phyloP scores from a whole-genome alignment of 2,113 vertebrate species.

The Tylochromis polylepis region DNA sequence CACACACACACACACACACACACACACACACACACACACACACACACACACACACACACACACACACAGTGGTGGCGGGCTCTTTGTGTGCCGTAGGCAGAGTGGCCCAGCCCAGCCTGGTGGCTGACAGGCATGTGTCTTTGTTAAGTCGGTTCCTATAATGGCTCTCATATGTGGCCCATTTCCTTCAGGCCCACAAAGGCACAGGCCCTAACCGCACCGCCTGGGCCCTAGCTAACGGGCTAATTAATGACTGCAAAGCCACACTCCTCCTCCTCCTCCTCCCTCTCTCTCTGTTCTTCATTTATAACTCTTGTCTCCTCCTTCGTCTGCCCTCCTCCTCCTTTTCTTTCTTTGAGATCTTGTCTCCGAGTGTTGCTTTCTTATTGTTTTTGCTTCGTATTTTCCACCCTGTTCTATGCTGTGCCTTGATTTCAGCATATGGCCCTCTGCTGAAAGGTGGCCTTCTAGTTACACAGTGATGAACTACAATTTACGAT shows the following conservation, averaged over 20 bases:
- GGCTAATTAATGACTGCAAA: conserved; percentile 85
- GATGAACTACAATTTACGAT: neutral
- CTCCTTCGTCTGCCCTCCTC: conserved; percentile 11
- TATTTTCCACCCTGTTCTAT: neutral
- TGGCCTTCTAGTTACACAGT: neutral
- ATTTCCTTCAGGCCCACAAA: conserved; percentile 81
- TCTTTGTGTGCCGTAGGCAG: conserved; percentile 59
- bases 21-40: neutral
- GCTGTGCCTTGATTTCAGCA: neutral
- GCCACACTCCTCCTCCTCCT: conserved; percentile 58
- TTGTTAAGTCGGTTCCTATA: conserved; percentile 85
- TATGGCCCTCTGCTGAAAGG: neutral
- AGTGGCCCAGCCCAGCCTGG: conserved; percentile 75
- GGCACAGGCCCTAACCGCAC: conserved; percentile 72
- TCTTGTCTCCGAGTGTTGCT: neutral
- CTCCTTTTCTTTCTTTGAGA: neutral
- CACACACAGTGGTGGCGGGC: conserved; percentile 55
- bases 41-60: neutral
- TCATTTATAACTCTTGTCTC: conserved; percentile 56
- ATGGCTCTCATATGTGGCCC: conserved; percentile 94
- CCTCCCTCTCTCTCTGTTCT: conserved; percentile 46
- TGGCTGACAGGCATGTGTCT: conserved; percentile 94
- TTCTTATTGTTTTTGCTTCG: conserved; percentile 19
- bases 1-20: neutral
- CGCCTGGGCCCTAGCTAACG: conserved; percentile 81